A percentile compares a stretch with the other conserved stretches of the same genome.
Evolutionary conservation across 2,113 vertebrate genomes (phyloP).

Genomic region (Gyps fulvus): DNA sequence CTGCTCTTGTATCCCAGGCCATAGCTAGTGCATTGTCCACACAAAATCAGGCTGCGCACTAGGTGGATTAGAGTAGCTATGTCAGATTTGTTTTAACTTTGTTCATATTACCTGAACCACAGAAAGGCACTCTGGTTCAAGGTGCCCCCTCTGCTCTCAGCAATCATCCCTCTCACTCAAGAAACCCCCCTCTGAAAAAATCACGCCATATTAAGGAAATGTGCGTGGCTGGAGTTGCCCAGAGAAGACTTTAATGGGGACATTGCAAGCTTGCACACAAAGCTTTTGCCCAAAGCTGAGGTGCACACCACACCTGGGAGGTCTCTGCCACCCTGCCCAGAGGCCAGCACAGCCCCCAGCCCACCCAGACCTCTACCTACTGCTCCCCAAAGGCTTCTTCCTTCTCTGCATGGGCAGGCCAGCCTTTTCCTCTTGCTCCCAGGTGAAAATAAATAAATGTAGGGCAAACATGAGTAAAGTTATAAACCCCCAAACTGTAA

Average conservation of each 20-base stretch:
- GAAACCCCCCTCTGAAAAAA: background rate
- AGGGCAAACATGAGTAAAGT: background rate
- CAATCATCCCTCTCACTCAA: background rate
- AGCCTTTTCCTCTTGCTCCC: background rate
- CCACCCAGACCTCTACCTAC: background rate
- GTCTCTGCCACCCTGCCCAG: background rate
- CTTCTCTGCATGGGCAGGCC: background rate
- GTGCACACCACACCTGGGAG: background rate
- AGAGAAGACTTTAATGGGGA: background rate
- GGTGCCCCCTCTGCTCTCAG: background rate
- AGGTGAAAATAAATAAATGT: background rate
- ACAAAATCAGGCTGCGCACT: background rate
- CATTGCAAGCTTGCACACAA: background rate
- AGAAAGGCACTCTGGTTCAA: background rate
- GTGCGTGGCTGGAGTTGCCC: background rate
- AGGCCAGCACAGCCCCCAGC: background rate
- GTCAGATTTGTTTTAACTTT: background rate
- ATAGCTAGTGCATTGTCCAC: fast-evolving
- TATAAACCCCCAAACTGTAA: background rate
- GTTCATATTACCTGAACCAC: background rate
- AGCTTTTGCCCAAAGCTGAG: background rate
- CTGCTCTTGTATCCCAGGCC: background rate
- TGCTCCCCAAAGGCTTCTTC: background rate
- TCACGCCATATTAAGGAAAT: background rate
- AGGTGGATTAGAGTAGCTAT: background rate